Evolutionary conservation across 2,888 invertebrate species (phyloP), one percentile per base, ranked within the genome.

Genomic region (Agrenia bidenticulata): DNA sequence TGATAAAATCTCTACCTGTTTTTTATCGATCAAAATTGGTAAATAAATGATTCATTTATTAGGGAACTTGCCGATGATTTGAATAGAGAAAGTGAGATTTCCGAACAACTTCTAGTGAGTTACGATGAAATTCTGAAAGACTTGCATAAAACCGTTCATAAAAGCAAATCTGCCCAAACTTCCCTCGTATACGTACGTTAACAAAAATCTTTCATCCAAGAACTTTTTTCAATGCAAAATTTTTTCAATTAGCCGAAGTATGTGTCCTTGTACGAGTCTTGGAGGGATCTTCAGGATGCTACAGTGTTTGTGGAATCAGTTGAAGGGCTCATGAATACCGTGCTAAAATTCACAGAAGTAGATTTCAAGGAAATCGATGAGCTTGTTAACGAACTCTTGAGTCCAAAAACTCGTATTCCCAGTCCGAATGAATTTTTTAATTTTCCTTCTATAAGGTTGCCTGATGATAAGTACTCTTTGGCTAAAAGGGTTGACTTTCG

Each of bases 391-490:
- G 24, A 61, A 11, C 23, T 69, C 13, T 15, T 65, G 2, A 42
- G 37, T 4, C 42, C 49, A 32, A 59, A 63, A 19, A 41, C 24
- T 5, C 57, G 60, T 23, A n/a, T 65, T 21, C 72, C 72, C 1
- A 62, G 50, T 9, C 69, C 67, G 23, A 63, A 67, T 1, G 64
- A 67, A 32, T 74, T 74, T 61, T 74, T 74, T 57, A 65, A 67
- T 24, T 70, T 64, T 45, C 66, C 72, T 9, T 19, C 7, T 7
- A 57, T 63, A 1, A 60, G 66, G n/a, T 45, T 72, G 5, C 57
- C 66, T 9, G 56, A 63, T 7, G 67, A 67, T 50, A 56, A 53
- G 11, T 58, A 55, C 32, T 65, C 69, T 1, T 23, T 66, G 7
- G 69, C 69, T 1, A 57, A 63, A 39, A 62, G 67, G 27, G 37